Percentiles rank a stretch among this genome's conserved stretches.
Conservation (phyloP, 64 coral and sea anemone species). For the Platygyra sinensis region DNA sequence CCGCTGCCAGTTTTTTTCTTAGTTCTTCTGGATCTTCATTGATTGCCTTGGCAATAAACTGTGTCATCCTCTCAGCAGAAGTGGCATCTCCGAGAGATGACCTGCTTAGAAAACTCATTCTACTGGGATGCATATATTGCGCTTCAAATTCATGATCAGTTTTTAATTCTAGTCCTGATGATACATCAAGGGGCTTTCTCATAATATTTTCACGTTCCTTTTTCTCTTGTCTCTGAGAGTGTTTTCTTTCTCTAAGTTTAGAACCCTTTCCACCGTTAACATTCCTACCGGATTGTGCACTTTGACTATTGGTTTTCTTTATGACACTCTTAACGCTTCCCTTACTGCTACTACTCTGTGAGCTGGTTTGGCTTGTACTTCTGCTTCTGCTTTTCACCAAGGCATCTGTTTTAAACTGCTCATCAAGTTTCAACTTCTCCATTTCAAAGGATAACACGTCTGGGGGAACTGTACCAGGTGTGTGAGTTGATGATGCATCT, state of each 20-base stretch:
- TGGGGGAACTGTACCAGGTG: background rate
- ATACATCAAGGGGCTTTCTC: background rate
- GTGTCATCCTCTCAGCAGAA: constrained; percentile 40
- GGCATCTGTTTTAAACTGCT: constrained; percentile 58
- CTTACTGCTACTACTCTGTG: constrained; percentile 70
- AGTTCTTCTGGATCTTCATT: constrained; percentile 57
- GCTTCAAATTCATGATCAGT: background rate
- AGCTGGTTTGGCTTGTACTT: constrained; percentile 68
- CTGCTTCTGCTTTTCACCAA: constrained; percentile 53
- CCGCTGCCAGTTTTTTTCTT: constrained; percentile 43
- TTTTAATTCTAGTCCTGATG: background rate
- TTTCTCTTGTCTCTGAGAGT: constrained; percentile 12
- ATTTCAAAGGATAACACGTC: constrained; percentile 48
- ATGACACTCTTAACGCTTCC: constrained; percentile 82
- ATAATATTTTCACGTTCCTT: background rate
- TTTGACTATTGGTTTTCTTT: constrained; percentile 41
- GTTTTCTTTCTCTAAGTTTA: constrained; percentile 21
- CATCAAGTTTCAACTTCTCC: constrained; percentile 67
- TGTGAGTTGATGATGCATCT: background rate
- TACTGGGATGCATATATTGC: background rate
- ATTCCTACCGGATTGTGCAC: background rate
- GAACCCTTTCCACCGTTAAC: background rate
- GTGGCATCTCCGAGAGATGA: constrained; percentile 33
- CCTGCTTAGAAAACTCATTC: background rate
- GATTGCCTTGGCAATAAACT: constrained; percentile 62